Evolutionary conservation across 2,797 vertebrate genomes (phyloP), one percentile per base, ranked within the genome.

Genomic region (Oophaga sylvatica): DNA sequence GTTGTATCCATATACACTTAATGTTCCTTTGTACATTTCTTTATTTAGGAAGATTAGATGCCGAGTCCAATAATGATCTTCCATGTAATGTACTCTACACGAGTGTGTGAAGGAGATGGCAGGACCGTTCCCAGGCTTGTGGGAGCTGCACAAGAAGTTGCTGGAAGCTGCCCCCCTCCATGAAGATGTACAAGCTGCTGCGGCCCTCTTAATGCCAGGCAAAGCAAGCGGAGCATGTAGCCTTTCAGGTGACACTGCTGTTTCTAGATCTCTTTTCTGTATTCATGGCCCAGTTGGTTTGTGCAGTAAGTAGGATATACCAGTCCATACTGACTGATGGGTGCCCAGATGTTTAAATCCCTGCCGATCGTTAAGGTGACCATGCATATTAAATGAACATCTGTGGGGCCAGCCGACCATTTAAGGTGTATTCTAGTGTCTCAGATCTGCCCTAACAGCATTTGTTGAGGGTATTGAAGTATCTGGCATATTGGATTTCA

Each of bases 141-240:
- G 93, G 5, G 91, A 93, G 0, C 88, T 94, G 35, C 95, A 95
- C 86, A 92, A 88, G 65, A 93, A 95, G 0, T 45, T 97, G 0
- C 87, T 94, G 76, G 57, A 41, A 9, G 95, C 94, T 60, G 71
- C 86, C 11, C 59, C 89, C 1, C 94, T 96, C 26, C 57, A 89
- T 0, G 90, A 87, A 7, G 92, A 93, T 11, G 85, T 90, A n/a
- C 88, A 35, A 3, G 86, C 93, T n/a, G 93, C 94, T 77, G 89
- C 92, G 41, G 79, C 73, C 22, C 83, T 92, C 35, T 93, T 96
- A 59, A 75, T 68, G 53, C 92, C 90, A 10, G 13, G 70, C 0
- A 6, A 90, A 65, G 76, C 85, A n/a, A 71, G 67, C 59, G 56
- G 85, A 87, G 56, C 87, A 73, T 31, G 63, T 65, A 19, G 22